Evolutionary conservation across 2,113 vertebrate genomes (phyloP).

Genomic region (Lichenostomus cassidix): DNA sequence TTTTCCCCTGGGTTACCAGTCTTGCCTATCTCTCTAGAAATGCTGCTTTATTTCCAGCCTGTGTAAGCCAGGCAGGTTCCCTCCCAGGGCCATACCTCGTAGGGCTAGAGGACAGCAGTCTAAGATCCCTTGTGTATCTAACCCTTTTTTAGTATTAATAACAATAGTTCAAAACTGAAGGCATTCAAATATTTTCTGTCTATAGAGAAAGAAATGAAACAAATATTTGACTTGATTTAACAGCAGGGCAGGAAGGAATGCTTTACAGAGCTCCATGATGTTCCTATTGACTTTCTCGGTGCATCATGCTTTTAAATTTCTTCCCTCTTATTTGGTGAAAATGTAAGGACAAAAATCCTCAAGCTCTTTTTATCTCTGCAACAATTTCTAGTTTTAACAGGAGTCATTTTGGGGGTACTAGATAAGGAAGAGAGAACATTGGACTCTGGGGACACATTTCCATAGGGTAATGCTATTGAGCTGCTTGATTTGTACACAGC

Average conservation of each 20-base stretch:
- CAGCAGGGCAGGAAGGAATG: background rate
- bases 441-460: slow-evolving; percentile 37
- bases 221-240: background rate
- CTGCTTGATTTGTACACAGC: slow-evolving; percentile 19
- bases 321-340: background rate
- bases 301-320: background rate
- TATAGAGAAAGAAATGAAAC: background rate
- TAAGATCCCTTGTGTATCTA: background rate
- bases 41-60: background rate
- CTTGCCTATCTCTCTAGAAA: background rate
- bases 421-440: slow-evolving; percentile 24
- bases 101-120: background rate
- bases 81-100: rapidly evolving
- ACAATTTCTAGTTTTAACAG: background rate
- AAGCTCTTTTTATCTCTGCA: slow-evolving; percentile 2
- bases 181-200: background rate
- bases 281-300: background rate
- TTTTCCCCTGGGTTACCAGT: background rate
- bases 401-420: background rate
- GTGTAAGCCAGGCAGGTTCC: background rate
- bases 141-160: background rate
- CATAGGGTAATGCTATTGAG: slow-evolving; percentile 34
- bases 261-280: background rate
- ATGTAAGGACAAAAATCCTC: background rate
- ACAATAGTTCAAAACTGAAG: background rate